Base-by-base conservation (phyloP, 2,797 vertebrate species). In the Danio tinwini region DNA sequence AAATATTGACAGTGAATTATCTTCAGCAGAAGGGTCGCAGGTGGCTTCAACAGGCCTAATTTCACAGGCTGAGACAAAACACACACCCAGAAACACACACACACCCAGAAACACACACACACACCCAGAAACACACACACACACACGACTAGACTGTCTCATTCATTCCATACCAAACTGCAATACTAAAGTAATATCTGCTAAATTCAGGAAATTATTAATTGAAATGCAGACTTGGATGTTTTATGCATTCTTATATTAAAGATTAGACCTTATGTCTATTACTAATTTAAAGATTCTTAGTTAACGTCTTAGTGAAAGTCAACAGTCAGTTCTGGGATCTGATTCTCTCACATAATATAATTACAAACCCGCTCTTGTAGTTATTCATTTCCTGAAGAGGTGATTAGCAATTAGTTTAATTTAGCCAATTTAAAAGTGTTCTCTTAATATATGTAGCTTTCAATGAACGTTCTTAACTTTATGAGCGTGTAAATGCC, bases 1-100 rank as follows among this genome's bases (percentile, higher is more conserved):
- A 91, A 90, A 91, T 92, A 93, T 90, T 89, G 91, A 92, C 90
- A 91, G 89, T 86, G 89, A 91, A 91, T 92, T 89, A 92, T 92
- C 88, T 91, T 86, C 82, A 86, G 86, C 86, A 88, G 87, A 86
- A 88, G 88, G 88, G 91, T 89, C 87, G 85, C 91, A 93, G 93
- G 90, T 92, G 91, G 87, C 85, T 87, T 88, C 79, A 68, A 83
- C 69, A 70, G 67, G 87, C 79, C 80, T 84, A 86, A 91, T 91
- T 89, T 83, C 88, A 91, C 89, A 90, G 88, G 87, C 80, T 75
- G 73, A 70, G 39, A 40, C 55, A 74, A 55, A 21, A 65, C 44
- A 65, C 21, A 76, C 55, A 42, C 11, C 21, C 49, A 44, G 19
- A 83, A 14, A 71, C 56, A 63, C 45, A 64, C 6, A 19, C 21